A percentile compares a stretch with the other conserved stretches of the same genome.
Conservation (phyloP, 1,140 invertebrate species). For the Magallana gigas region DNA sequence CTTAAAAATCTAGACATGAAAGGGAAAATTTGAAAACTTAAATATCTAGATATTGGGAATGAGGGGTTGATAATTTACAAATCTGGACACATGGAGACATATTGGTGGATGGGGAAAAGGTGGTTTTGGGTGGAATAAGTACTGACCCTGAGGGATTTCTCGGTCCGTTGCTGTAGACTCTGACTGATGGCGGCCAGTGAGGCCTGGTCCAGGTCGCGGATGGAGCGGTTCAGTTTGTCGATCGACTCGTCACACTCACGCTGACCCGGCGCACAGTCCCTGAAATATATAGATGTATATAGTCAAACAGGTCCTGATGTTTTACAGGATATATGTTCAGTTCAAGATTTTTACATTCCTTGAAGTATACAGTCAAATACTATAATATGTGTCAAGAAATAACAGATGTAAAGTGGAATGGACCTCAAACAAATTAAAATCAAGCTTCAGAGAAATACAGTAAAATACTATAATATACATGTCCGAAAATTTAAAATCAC, state of each 20-base stretch:
- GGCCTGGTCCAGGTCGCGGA: constrained; percentile 91
- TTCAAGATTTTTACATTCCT: too few species aligned
- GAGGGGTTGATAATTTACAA: not conserved
- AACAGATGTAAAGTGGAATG: too few species aligned
- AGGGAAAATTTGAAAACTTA: too few species aligned
- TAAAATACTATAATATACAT: too few species aligned
- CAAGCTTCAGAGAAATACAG: too few species aligned
- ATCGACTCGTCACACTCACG: constrained; percentile 94
- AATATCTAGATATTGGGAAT: too few species aligned
- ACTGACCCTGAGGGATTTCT: constrained; percentile 84
- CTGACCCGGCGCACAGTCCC: constrained; percentile 96
- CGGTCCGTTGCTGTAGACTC: constrained; percentile 85
- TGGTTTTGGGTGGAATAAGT: not conserved
- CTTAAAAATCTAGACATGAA: too few species aligned
- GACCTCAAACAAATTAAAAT: too few species aligned
- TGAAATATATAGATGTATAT: constrained; percentile 71
- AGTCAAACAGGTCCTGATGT: too few species aligned
- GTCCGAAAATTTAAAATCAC: too few species aligned
- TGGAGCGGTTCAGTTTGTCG: constrained; percentile 87
- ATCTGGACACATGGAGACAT: not conserved
- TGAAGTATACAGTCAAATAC: too few species aligned
- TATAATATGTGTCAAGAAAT: too few species aligned
- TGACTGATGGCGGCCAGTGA: constrained; percentile 93
- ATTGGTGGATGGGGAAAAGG: not conserved
- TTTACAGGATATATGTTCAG: not conserved